Evolutionary conservation across 2,797 vertebrate genomes (phyloP), one percentile per base, ranked within the genome.

Genomic region (Ptychobarbus kaznakovi): DNA sequence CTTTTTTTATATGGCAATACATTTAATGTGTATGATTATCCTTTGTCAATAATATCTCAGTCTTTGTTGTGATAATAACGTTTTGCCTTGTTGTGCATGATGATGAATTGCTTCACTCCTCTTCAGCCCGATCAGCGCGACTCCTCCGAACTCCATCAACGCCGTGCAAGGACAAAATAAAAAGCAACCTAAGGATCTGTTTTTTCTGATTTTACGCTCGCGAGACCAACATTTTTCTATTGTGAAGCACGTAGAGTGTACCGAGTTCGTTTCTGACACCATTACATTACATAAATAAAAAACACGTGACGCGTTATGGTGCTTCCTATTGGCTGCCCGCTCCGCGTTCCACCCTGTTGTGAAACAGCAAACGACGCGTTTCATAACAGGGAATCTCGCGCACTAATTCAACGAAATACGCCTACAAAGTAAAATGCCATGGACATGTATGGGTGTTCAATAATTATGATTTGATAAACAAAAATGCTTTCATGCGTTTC

Each of bases 241-340:
- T 22, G 32, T 15, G 13, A 38, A 10, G 18, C 22, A 42, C 22
- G 53, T 38, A 51, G 32, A n/a, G 10, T 58, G 70, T 28, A 82
- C 87, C 77, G 63, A 83, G 91, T 90, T 92, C 90, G 90, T 86
- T 81, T 90, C 90, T 91, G 89, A 94, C 92, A 93, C 92, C 91
- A 91, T 92, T 92, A 88, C 92, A 0, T 96, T 95, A 95, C 93
- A 91, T 96, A 96, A 95, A 95, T 95, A 95, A 94, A 93, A 87
- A 88, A 56, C 95, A 95, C 85, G 93, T 96, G 95, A 94, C 81
- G 22, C 56, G 0, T 46, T 63, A 77, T 65, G 87, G 70, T 3
- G 89, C 81, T 7, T 84, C 68, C 85, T 25, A 96, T 96, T 96
- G 96, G 96, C 61, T 28, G 86, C 1, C 25, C n/a, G 76, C 3